Percentiles rank a stretch among this genome's conserved stretches.
Conservation (phyloP, 2,797 vertebrate genomes). For the Acrocephalus scirpaceus region DNA sequence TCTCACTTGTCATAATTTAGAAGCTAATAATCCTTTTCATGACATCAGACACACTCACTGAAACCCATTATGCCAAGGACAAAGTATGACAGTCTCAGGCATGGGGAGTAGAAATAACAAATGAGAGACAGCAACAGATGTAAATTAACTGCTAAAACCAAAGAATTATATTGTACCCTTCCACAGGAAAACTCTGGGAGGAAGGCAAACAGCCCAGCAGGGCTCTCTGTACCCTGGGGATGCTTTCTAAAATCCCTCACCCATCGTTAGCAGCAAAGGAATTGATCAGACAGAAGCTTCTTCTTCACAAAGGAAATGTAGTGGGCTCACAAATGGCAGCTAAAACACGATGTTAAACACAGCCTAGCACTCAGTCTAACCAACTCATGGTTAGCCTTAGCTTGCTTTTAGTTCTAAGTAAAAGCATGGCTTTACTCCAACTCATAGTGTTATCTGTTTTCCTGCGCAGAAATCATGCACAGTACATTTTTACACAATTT, state of each 20-base stretch:
- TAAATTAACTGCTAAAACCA: constrained; percentile 1
- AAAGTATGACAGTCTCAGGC: neutral
- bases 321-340: neutral
- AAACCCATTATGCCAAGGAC: constrained; percentile 36
- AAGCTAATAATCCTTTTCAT: constrained; percentile 28
- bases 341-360: neutral
- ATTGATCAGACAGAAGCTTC: neutral
- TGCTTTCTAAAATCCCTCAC: neutral
- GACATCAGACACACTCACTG: neutral
- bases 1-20: neutral
- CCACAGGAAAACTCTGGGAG: neutral
- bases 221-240: neutral
- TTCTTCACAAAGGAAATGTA: neutral
- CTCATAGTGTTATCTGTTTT: neutral
- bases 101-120: neutral
- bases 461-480: neutral
- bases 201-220: constrained; percentile 7
- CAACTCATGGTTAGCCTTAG: neutral
- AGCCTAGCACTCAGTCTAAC: neutral
- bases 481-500: neutral
- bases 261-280: neutral
- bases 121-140: constrained; percentile 31
- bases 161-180: neutral
- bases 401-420: neutral
- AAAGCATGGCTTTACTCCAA: neutral